These are phyloP conservation scores for Typhlomys cinereus DNA, from an alignment of 2,113 vertebrate species.

Conservation along the genomic window DNA sequence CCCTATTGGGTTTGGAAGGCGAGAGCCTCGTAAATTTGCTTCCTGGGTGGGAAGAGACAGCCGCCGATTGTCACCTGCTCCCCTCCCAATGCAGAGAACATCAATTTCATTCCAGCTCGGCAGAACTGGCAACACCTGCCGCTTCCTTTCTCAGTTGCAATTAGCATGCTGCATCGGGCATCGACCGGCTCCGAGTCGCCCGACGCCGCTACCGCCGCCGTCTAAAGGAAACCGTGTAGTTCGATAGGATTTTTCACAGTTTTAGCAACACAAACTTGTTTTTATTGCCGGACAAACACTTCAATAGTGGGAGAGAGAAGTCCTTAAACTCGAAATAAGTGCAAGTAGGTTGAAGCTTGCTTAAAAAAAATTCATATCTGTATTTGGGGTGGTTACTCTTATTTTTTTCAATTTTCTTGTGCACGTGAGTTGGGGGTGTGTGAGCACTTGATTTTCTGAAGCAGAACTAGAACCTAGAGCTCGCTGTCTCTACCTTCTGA, in stretches of 20 bases:
- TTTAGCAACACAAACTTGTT: constrained; percentile 64
- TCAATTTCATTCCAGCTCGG: constrained; percentile 72
- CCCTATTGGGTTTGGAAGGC: constrained; percentile 74
- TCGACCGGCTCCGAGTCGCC: constrained; percentile 69
- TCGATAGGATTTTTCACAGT: constrained; percentile 68
- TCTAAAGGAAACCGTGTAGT: constrained; percentile 64
- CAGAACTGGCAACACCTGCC: constrained; percentile 74
- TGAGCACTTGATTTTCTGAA: neutral
- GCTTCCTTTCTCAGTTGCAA: constrained; percentile 69
- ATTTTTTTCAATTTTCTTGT: no score
- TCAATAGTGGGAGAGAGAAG: neutral
- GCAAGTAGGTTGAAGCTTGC: neutral
- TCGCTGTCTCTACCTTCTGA: neutral
- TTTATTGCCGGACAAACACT: constrained; percentile 40
- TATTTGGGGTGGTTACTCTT: no score
- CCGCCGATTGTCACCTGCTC: constrained; percentile 63
- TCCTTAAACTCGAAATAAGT: constrained; percentile 4
- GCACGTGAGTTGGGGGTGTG: neutral
- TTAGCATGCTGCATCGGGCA: constrained; percentile 69
- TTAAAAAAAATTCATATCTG: no score
- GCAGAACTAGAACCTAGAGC: no score
- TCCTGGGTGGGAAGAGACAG: constrained; percentile 68
- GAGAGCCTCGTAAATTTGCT: constrained; percentile 73
- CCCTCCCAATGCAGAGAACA: constrained; percentile 66
- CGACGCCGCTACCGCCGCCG: constrained; percentile 57